Conservation (phyloP, 2,113 vertebrate species). For the Castor canadensis region DNA sequence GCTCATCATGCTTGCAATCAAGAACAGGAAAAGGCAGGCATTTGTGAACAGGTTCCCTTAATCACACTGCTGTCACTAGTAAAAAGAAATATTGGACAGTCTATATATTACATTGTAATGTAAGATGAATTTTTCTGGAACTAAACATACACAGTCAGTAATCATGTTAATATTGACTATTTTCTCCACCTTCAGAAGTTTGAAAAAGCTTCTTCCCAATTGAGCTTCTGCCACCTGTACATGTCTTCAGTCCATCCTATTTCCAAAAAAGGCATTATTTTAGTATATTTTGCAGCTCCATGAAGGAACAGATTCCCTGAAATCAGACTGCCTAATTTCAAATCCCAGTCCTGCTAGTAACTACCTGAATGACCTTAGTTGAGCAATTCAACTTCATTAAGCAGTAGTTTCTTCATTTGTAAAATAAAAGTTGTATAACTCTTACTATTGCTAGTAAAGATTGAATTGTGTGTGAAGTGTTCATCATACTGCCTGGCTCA, state of each 20-base stretch:
- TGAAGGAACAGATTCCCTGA: neutral
- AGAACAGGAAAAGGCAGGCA: neutral
- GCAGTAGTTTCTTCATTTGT: neutral
- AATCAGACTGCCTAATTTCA: neutral
- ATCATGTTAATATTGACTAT: neutral
- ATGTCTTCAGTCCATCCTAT: neutral
- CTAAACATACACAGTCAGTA: neutral
- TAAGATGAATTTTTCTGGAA: neutral
- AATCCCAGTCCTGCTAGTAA: neutral
- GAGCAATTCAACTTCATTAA: neutral
- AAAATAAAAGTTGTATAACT: neutral
- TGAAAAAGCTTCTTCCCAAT: neutral
- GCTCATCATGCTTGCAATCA: neutral
- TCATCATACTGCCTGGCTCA: neutral
- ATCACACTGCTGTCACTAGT: neutral
- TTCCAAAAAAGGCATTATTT: neutral
- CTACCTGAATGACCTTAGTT: neutral
- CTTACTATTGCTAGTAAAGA: neutral
- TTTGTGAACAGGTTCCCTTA: neutral
- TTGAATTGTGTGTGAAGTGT: neutral
- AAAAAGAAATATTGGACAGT: slow-evolving; percentile 13
- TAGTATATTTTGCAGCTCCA: neutral
- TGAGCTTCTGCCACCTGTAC: neutral
- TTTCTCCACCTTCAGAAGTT: neutral
- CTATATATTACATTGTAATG: neutral